Percentiles rank a stretch among this genome's conserved stretches.
Evolutionary conservation across 2,113 vertebrate genomes (phyloP).

Genomic region (Podarcis muralis): DNA sequence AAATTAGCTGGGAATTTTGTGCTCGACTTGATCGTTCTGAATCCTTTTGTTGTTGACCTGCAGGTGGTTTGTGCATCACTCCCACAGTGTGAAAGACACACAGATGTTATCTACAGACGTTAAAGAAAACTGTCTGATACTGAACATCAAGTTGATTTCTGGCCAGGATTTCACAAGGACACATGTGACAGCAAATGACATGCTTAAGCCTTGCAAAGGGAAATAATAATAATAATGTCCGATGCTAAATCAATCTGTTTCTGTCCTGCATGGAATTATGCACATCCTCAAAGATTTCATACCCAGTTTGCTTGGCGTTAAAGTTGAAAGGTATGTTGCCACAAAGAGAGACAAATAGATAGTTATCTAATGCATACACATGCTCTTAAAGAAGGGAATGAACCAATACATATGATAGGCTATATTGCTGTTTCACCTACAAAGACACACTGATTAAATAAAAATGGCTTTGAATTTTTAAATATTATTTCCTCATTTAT

Average conservation of each 20-base stretch:
- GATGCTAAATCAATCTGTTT: conserved; percentile 73
- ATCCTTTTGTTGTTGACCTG: conserved; percentile 57
- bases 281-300: conserved; percentile 73
- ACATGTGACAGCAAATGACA: conserved; percentile 74
- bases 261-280: conserved; percentile 74
- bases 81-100: conserved; percentile 54
- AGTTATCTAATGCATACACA: background rate
- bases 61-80: conserved; percentile 58
- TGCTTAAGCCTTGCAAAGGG: conserved; percentile 75
- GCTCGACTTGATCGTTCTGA: background rate
- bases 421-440: background rate
- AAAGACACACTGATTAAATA: accelerated
- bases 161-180: conserved; percentile 72
- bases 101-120: conserved; percentile 70
- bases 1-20: conserved; percentile 13
- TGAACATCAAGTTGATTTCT: conserved; percentile 80
- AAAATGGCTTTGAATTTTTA: background rate
- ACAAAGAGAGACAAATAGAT: conserved; percentile 29
- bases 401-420: background rate
- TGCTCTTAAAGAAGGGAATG: conserved; percentile 7
- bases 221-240: conserved; percentile 72
- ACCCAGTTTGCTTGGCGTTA: background rate
- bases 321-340: conserved; percentile 29
- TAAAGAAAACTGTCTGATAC: conserved; percentile 70
- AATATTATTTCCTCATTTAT: accelerated